phyloP scores from a whole-genome alignment of 1,140 invertebrate species.

The Drosophila teissieri region DNA sequence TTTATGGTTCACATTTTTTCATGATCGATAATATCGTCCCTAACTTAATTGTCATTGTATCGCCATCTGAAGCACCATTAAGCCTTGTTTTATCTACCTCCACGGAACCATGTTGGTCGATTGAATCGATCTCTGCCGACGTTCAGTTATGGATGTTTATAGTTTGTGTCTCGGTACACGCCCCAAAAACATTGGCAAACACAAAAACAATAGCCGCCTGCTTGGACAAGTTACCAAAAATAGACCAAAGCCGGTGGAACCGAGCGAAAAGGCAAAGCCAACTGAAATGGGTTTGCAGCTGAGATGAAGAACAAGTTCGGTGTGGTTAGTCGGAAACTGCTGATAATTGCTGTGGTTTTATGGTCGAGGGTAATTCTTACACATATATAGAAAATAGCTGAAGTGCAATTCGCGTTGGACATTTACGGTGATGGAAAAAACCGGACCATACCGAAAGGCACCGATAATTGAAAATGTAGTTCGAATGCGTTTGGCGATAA shows the following conservation, averaged over 20 bases:
- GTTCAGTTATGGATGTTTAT: conserved; percentile 65
- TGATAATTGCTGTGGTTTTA: conserved; percentile 58
- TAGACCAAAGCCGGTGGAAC: conserved; percentile 56
- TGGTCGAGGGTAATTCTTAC: conserved; percentile 37
- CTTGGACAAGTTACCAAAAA: conserved; percentile 80
- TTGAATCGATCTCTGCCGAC: conserved; percentile 14
- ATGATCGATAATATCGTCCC: not conserved
- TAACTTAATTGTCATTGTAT: not conserved
- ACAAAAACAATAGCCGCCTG: conserved; percentile 53
- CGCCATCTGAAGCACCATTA: not conserved
- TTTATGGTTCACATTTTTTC: not conserved
- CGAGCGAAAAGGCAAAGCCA: conserved; percentile 32
- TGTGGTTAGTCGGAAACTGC: conserved; percentile 49
- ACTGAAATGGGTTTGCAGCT: conserved; percentile 24
- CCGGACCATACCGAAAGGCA: conserved; percentile 22
- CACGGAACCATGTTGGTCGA: conserved; percentile 15
- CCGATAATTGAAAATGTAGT: conserved; percentile 33
- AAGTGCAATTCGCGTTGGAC: conserved; percentile 57
- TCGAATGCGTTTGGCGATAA: conserved; percentile 23
- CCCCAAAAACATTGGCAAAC: conserved; percentile 53
- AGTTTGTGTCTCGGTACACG: conserved; percentile 55
- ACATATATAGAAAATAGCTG: conserved; percentile 46
- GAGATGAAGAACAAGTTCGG: conserved; percentile 9
- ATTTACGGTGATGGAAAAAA: conserved; percentile 41
- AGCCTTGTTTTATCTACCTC: not conserved